Base-by-base conservation (phyloP, 2,888 invertebrate genomes). In the Eupithecia dodoneata region DNA sequence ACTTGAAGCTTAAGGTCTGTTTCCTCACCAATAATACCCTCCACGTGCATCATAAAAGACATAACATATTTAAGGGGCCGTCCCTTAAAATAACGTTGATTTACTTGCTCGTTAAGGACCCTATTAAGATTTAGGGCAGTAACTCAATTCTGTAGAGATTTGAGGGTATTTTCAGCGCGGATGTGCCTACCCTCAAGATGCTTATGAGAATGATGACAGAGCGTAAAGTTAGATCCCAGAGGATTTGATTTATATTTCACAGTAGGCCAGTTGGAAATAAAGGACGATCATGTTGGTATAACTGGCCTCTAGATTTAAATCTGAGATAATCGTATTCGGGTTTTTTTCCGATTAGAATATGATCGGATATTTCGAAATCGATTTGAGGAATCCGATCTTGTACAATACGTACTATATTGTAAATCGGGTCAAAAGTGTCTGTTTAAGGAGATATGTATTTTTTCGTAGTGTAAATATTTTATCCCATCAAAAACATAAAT, bases 141-240 rank as follows among this genome's bases (percentile, higher is more conserved):
- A 55, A 63, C 66, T 71, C 30, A 49, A 66, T 76, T 73, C 30
- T 47, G 55, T 45, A 59, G 72, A 76, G 76, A 76, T 76, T 76
- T 63, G 72, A 47, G 65, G 65, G 59, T 59, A 63, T 30, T 47
- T 49, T 44, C 30, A 49, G 12, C 59, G 47, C 63, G 71, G 49
- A 10, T 49, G 45, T 7, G 45, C 45, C 41, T 67, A 59, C 18
- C 63, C 55, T 7, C 63, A 49, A 65, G 65, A 30, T 70, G 18
- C 63, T 76, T 42, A 73, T 73, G 72, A 70, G 59, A 72, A 73
- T 15, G 73, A 76, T 76, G 73, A 76, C 71, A 44, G 45, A 63
- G 73, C 70, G 52, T 49, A 44, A 69, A 76, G 45, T 30, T 18
- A 7, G 15, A 4, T 41, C 44, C 13, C 52, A 12, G 42, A 18